Percentiles rank a stretch among this genome's conserved stretches.
phyloP scores from a whole-genome alignment of 2,888 invertebrate genomes.

The Euzophera pinguis region DNA sequence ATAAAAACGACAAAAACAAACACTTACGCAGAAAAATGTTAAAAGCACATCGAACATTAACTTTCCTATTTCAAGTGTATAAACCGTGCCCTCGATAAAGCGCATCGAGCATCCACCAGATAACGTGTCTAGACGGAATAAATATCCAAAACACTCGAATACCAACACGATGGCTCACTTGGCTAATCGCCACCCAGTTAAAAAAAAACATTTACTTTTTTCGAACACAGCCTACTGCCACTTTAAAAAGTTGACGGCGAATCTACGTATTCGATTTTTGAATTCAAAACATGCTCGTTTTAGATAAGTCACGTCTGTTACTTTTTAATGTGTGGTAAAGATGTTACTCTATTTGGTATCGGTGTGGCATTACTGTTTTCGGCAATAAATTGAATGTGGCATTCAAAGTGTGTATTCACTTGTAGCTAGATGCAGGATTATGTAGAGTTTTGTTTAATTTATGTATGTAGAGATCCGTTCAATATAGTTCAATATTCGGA shows the following conservation, averaged over 20 bases:
- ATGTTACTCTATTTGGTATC: no score
- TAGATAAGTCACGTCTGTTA: slow-evolving; percentile 41
- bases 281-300: slow-evolving; percentile 51
- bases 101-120: slow-evolving; percentile 58
- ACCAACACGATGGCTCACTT: slow-evolving; percentile 74
- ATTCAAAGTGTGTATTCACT: no score
- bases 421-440: no score
- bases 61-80: slow-evolving; percentile 61
- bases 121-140: slow-evolving; percentile 75
- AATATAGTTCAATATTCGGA: no score
- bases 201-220: slow-evolving; percentile 51
- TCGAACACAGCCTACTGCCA: slow-evolving; percentile 53
- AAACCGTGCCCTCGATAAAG: slow-evolving; percentile 65
- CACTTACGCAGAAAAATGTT: slow-evolving; percentile 27
- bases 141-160: slow-evolving; percentile 74
- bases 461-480: no score
- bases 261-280: slow-evolving; percentile 53
- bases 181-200: slow-evolving; percentile 67
- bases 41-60: slow-evolving; percentile 42
- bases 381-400: no score
- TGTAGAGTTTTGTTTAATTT: no score
- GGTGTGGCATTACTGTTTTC: no score
- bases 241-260: slow-evolving; percentile 70
- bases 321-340: no score
- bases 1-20: slow-evolving; percentile 5